Evolutionary conservation across 2,113 vertebrate genomes (phyloP).

Genomic region (Dermatemys mawii): DNA sequence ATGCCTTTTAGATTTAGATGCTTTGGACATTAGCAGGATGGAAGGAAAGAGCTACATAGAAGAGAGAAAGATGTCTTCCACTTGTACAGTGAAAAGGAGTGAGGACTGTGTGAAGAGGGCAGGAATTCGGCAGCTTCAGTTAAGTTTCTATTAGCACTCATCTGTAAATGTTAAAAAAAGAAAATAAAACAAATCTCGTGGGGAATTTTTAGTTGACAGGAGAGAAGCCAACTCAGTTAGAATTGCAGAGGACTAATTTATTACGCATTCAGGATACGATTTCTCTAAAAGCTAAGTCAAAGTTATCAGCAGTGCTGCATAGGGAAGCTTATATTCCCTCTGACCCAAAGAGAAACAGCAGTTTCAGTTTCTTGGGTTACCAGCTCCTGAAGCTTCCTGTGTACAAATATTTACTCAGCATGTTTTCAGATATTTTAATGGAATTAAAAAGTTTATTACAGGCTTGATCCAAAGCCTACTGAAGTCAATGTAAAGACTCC

Average conservation of each 20-base stretch:
- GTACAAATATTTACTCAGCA: constrained; percentile 15
- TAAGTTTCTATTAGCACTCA: not conserved
- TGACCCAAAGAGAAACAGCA: not conserved
- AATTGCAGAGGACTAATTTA: not conserved
- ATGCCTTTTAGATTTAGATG: constrained; percentile 15
- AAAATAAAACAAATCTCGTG: not conserved
- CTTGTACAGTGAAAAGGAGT: not conserved
- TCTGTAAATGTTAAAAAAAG: not conserved
- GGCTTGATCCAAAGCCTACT: constrained; percentile 7
- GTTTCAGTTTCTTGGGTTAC: constrained; percentile 2
- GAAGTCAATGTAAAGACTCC: not conserved
- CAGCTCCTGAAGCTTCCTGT: constrained; percentile 11
- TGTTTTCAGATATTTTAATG: not conserved
- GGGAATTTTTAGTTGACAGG: not conserved
- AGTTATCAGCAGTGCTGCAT: not conserved
- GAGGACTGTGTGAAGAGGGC: not conserved
- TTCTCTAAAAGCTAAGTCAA: constrained; percentile 12
- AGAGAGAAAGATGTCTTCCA: not conserved
- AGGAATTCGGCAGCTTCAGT: not conserved
- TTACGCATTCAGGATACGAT: not conserved
- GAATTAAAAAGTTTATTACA: not conserved
- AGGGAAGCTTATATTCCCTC: not conserved
- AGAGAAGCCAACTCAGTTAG: not conserved
- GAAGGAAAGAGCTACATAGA: constrained; percentile 7
- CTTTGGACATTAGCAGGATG: not conserved